Evolutionary conservation across 37 sponge, comb jelly and placozoan genomes (phyloP), one percentile per base, ranked within the genome.

Genomic region (Geodia barretti): DNA sequence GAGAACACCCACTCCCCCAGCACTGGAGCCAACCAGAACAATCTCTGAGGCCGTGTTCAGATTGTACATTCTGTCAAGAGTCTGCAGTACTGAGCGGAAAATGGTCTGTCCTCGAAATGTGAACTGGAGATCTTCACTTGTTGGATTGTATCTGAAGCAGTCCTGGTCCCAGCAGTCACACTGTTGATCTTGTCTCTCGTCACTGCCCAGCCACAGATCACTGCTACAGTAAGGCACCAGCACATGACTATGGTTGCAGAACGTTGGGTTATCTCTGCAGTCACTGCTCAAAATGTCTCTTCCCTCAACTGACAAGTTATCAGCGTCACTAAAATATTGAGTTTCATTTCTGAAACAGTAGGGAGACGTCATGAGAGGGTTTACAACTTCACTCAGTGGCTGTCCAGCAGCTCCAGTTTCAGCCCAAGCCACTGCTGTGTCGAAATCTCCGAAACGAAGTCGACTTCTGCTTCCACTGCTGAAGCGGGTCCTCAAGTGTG

Each of bases 1-100:
- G 26, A 92, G 33, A 17, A 79, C 86, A 20, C 94, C 97, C 1
- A 96, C 39, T 31, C 97, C 97, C 5, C 97, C 97, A 34, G 97
- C 94, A 81, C 94, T 93, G 43, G 89, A 84, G 0, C 97, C 63
- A 1, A 71, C 84, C 30, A 91, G 68, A 1, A 95, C 61, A 33
- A 94, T 82, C 39, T 86, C 81, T 9, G 60, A 34, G 0, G 88
- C 89, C 0, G 11, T 17, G 4, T 28, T 39, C 62, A 94, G 73
- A 28, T 59, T 43, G 39, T 89, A 79, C 4, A 8, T 26, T 19
- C 30, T 42, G 1, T 64, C 7, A 28, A 92, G 82, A 32, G 88
- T 89, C 2, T 23, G 0, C 7, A 93, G 73, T 17, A 80, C 80
- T 2, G 82, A 43, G 19, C 37, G 42, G 32, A 91, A 83, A 11